phyloP scores from a whole-genome alignment of 2,888 invertebrate species.

The Ariolimax columbianus region DNA sequence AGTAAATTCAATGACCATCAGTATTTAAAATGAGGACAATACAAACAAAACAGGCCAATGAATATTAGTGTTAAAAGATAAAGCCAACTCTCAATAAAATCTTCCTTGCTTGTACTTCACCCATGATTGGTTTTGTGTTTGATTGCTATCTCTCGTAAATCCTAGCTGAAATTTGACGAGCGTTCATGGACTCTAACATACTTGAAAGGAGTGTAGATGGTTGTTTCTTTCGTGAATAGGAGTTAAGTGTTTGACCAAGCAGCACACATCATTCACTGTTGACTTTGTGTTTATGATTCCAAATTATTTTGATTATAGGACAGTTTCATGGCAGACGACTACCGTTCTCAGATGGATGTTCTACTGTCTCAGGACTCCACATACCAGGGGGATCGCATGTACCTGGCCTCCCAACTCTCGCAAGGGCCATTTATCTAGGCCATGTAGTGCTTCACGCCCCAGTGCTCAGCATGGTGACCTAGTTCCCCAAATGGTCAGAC shows the following conservation, averaged over 20 bases:
- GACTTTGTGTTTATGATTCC: background rate
- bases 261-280: background rate
- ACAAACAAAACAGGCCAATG: no score
- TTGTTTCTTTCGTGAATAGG: background rate
- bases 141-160: no score
- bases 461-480: constrained; percentile 43
- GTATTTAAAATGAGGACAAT: no score
- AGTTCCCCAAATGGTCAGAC: constrained; percentile 41
- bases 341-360: constrained; percentile 95
- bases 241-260: no score
- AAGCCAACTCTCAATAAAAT: no score
- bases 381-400: constrained; percentile 84
- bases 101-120: no score
- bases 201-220: background rate
- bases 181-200: no score
- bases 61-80: no score
- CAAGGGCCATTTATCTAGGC: constrained; percentile 78
- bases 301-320: constrained; percentile 84
- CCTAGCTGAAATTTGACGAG: no score
- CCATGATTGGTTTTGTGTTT: no score
- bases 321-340: constrained; percentile 89
- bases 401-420: constrained; percentile 77
- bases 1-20: no score
- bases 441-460: constrained; percentile 34
- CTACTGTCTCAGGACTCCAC: constrained; percentile 94